Base-by-base conservation (phyloP, 2,888 invertebrate genomes). In the Neria commutata region DNA sequence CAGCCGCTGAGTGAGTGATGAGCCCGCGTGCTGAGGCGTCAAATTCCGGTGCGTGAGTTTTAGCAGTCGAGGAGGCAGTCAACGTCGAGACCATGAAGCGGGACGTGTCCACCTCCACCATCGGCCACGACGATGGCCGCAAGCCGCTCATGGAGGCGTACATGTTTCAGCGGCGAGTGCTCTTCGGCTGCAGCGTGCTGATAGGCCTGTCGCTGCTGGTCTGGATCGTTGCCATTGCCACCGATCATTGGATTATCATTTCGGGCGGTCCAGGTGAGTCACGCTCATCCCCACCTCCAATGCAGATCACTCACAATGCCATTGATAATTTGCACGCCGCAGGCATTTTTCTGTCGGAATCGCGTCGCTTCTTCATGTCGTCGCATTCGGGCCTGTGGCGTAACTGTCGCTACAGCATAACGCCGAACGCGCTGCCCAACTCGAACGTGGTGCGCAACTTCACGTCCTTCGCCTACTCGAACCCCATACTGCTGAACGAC, bases 221-320 rank as follows among this genome's bases (percentile, higher is more conserved):
- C 40, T 92, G 91, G 91, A 87, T 89, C 46, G 82, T 88, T 14
- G 89, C 91, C 21, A 88, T 91, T 49, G 86, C 89, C 62, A 91
- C 91, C 2, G 86, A 89, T 73, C 88, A 88, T 72, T 92, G 91
- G 91, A 87, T 88, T 68, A 84, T 85, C 45, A 85, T 90, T 61
- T 74, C 80, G 1, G 81, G 81, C 52, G 70, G 73, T 24, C 61
- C 64, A 64, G 81, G 81, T 81, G 65, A 54, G 66, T n/a, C n/a
- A n/a, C 29, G 6, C 29, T 29, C 29, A 11, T 29, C 29, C 11
- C 11, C 6, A 29, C 11, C 19, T 16, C 26, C 6, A 29, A 10
- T 2, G 29, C 11, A 23, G 3, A 19, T 45, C 29, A 2, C 19
- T 56, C n/a, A n/a, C 1, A 11, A 34, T n/a, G n/a, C n/a, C n/a